phyloP scores from a whole-genome alignment of 2,797 vertebrate species.

The Rhincodon typus region DNA sequence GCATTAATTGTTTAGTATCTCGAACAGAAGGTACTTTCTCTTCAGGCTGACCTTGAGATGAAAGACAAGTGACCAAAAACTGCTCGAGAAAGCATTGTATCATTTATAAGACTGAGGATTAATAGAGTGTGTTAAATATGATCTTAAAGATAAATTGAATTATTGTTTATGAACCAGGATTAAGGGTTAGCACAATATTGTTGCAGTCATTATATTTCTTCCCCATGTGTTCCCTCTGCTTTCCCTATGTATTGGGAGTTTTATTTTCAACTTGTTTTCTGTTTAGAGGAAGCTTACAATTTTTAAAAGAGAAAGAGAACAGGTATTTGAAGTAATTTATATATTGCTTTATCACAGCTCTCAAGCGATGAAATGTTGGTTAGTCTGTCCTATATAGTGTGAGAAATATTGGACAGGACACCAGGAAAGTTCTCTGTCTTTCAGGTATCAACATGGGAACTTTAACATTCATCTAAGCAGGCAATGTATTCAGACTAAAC shows the following conservation, averaged over 20 bases:
- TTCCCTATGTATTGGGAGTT: background rate
- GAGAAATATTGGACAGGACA: background rate
- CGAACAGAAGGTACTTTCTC: background rate
- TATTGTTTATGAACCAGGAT: constrained; percentile 33
- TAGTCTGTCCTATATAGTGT: background rate
- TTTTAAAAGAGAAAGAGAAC: background rate
- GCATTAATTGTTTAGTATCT: constrained; percentile 27
- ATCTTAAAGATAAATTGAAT: constrained; percentile 17
- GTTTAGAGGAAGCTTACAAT: background rate
- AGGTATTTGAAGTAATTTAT: background rate
- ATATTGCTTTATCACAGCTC: background rate
- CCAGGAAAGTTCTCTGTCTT: background rate
- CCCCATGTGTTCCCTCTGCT: background rate
- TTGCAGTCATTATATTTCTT: constrained; percentile 14
- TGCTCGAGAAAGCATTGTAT: background rate
- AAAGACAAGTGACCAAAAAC: constrained; percentile 29
- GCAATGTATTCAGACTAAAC: background rate
- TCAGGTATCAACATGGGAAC: background rate
- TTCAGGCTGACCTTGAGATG: constrained; percentile 15
- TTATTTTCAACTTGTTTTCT: background rate
- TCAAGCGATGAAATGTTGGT: background rate
- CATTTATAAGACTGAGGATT: constrained; percentile 22
- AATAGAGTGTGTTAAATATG: background rate
- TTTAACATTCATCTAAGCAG: background rate
- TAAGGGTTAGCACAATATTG: background rate